phyloP scores from a whole-genome alignment of 2,113 vertebrate genomes.

The Craseonycteris thonglongyai region DNA sequence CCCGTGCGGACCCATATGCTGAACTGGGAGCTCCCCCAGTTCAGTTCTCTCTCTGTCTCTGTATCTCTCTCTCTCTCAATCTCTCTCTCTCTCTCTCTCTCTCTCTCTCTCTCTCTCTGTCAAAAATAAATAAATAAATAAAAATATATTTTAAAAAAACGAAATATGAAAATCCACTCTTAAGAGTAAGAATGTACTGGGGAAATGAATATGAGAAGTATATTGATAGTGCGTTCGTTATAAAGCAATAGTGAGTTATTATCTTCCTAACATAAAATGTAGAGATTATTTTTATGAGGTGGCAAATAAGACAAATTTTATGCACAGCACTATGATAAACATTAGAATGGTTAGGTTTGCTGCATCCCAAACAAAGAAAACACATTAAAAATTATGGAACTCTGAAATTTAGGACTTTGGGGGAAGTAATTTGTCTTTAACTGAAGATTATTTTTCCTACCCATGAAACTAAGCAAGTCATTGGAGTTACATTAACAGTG shows the following conservation, averaged over 20 bases:
- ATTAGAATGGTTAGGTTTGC: no score
- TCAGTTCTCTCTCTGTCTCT: no score
- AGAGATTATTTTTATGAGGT: not conserved
- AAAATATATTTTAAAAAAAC: no score
- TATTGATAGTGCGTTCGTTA: not conserved
- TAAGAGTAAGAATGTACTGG: not conserved
- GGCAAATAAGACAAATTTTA: not conserved
- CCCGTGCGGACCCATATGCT: no score
- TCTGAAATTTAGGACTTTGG: not conserved
- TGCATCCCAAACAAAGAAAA: not conserved
- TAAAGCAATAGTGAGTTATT: not conserved
- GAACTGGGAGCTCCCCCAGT: no score
- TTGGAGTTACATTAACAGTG: not conserved
- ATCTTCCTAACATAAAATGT: not conserved
- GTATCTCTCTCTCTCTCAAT: no score
- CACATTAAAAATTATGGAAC: not conserved
- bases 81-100: no score
- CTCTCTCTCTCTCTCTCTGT: no score
- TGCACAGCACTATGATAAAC: not conserved
- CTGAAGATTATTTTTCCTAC: not conserved
- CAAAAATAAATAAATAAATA: no score
- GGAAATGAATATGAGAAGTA: not conserved
- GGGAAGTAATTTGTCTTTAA: no score
- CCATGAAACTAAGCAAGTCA: not conserved
- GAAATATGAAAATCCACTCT: not conserved